Evolutionary conservation across 2,797 vertebrate species (phyloP), one percentile per base, ranked within the genome.

Genomic region (Hoplostethus mediterraneus): DNA sequence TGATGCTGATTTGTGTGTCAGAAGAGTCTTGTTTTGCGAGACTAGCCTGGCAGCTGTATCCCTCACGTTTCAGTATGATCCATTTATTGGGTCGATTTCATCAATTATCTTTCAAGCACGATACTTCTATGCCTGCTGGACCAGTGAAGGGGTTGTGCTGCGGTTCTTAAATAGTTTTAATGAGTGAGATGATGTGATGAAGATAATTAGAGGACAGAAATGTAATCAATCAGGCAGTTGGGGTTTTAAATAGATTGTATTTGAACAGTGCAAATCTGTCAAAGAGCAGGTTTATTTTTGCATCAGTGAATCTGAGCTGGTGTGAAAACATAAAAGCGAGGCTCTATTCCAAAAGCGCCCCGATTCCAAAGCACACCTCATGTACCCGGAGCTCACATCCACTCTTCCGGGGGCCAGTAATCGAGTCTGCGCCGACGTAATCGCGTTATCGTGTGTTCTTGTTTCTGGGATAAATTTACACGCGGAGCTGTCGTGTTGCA

Each of bases 341-440:
- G 45, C 60, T 69, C 48, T 63, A 17, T 68, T 82, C 55, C 53
- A 53, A 71, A 66, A 71, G 56, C 62, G 74, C 87, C 82, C 63
- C 47, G 64, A 82, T 88, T 74, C 64, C 33, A 67, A 80, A 69
- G 77, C 77, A 82, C 81, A 82, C 65, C 73, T 81, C 64, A 82
- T 70, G 60, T 57, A 83, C 48, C 62, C 63, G 28, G 66, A 75
- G 74, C 88, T 87, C 81, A 65, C 76, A 85, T 85, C 67, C 67
- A 72, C 77, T 74, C 83, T 86, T 88, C 85, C 79, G 71, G 84
- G 79, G 84, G 79, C 45, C 71, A 67, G 33, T 90, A 90, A 93
- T 90, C 71, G 56, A 90, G 84, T 90, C 90, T 87, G 82, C 63
- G 6, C 52, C 75, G 65, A 75, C 73, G 54, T 89, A 91, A 91